These are phyloP conservation scores for Carpatolechia fugitivella DNA, from an alignment of 2,888 invertebrate genomes.

Conservation along the genomic window DNA sequence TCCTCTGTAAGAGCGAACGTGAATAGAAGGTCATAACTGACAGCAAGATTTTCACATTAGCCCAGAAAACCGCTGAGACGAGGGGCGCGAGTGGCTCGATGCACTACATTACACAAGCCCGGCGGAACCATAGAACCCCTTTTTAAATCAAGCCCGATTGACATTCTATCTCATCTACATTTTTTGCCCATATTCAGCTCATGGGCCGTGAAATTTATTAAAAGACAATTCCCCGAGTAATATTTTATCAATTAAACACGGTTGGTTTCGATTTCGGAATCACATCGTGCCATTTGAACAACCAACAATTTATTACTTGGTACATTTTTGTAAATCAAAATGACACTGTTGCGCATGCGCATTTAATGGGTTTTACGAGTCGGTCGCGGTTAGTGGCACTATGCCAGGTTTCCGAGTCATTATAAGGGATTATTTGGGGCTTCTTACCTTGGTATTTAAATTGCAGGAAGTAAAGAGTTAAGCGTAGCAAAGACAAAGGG, in stretches of 20 bases:
- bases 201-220: conserved; percentile 70
- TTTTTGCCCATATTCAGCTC: conserved; percentile 61
- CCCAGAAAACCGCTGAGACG: conserved; percentile 39
- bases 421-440: conserved; percentile 16
- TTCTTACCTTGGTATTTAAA: conserved; percentile 13
- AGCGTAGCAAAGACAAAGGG: conserved; percentile 16
- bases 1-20: conserved; percentile 16
- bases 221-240: conserved; percentile 57
- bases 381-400: conserved; percentile 39
- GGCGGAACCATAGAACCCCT: conserved; percentile 39
- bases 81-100: conserved; percentile 48
- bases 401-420: conserved; percentile 35
- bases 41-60: conserved; percentile 26
- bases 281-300: conserved; percentile 54
- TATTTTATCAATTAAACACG: conserved; percentile 73
- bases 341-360: conserved; percentile 42
- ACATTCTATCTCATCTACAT: conserved; percentile 70
- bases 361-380: conserved; percentile 42
- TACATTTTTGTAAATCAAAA: conserved; percentile 56
- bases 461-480: conserved; percentile 15
- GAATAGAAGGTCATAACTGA: conserved; percentile 2
- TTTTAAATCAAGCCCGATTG: conserved; percentile 59
- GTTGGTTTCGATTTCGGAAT: conserved; percentile 62
- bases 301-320: conserved; percentile 53
- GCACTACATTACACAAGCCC: conserved; percentile 57